These are phyloP conservation scores for Pachypanchax playfairii DNA, from an alignment of 2,113 vertebrate genomes.

Conservation along the genomic window DNA sequence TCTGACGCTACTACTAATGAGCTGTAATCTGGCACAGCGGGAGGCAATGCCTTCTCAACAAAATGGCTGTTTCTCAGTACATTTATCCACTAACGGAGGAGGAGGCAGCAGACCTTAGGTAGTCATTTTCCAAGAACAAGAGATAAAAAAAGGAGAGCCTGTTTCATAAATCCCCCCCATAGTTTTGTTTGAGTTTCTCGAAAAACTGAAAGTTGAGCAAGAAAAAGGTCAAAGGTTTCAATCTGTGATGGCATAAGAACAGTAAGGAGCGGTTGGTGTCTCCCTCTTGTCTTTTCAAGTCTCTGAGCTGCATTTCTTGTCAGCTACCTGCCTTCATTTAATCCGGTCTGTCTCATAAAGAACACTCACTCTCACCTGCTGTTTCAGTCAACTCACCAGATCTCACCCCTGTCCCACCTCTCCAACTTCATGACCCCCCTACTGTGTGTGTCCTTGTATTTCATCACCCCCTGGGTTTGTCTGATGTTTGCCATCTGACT, in stretches of 20 bases:
- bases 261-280: not conserved
- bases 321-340: not conserved
- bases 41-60: slow-evolving; percentile 61
- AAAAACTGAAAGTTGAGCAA: not conserved
- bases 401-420: slow-evolving; percentile 6
- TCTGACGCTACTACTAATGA: slow-evolving; percentile 70
- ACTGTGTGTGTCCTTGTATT: slow-evolving; percentile 50
- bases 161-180: slow-evolving; percentile 6
- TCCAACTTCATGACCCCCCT: slow-evolving; percentile 20
- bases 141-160: slow-evolving; percentile 16
- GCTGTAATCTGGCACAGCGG: slow-evolving; percentile 75
- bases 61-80: slow-evolving; percentile 59
- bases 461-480: slow-evolving; percentile 48
- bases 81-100: slow-evolving; percentile 47
- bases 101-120: slow-evolving; percentile 42
- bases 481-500: slow-evolving; percentile 41
- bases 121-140: slow-evolving; percentile 52
- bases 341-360: slow-evolving; percentile 2
- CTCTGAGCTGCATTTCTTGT: slow-evolving; percentile 11
- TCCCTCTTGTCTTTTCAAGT: slow-evolving; percentile 3
- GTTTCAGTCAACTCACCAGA: slow-evolving; percentile 34
- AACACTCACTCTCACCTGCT: slow-evolving; percentile 12
- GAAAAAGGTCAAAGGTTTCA: too few relatives aligned
- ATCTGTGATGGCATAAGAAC: too few relatives aligned
- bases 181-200: slow-evolving; percentile 7